Evolutionary conservation across 2,113 vertebrate species (phyloP).

Genomic region (Prietella phreatophila): DNA sequence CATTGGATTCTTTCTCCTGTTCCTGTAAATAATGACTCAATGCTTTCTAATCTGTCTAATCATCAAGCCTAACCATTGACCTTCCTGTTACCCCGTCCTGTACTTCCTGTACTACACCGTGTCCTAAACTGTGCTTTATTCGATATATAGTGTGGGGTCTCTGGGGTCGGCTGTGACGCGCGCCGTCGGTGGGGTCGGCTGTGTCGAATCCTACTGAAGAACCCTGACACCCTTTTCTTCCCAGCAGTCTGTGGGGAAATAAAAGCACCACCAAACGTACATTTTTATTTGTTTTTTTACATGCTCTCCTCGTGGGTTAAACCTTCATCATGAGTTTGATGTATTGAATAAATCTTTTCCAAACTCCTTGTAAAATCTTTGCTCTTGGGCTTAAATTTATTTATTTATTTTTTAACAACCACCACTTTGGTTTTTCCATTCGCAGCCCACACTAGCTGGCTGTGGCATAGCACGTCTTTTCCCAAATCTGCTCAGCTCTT

Average conservation of each 20-base stretch:
- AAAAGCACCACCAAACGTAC: not conserved
- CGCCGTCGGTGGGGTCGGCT: no score
- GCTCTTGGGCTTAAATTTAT: not conserved
- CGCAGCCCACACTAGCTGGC: conserved; percentile 22
- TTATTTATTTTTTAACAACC: not conserved
- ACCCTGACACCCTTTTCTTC: not conserved
- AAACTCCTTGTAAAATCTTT: not conserved
- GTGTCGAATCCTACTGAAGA: not conserved
- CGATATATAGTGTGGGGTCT: not conserved
- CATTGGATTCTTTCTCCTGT: not conserved
- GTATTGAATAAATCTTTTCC: not conserved
- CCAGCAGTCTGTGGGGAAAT: not conserved
- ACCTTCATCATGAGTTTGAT: not conserved
- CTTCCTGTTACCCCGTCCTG: not conserved
- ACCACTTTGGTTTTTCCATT: conserved; percentile 26
- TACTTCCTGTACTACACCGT: not conserved
- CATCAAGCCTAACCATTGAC: not conserved
- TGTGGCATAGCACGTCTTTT: not conserved
- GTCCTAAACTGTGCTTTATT: not conserved
- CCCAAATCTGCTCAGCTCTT: not conserved
- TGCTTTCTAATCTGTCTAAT: not conserved
- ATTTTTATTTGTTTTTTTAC: no score
- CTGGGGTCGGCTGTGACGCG: no score
- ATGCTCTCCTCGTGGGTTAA: no score
- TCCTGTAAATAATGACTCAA: not conserved